Conservation (phyloP, 2,113 vertebrate genomes). For the Semnornis frantzii region DNA sequence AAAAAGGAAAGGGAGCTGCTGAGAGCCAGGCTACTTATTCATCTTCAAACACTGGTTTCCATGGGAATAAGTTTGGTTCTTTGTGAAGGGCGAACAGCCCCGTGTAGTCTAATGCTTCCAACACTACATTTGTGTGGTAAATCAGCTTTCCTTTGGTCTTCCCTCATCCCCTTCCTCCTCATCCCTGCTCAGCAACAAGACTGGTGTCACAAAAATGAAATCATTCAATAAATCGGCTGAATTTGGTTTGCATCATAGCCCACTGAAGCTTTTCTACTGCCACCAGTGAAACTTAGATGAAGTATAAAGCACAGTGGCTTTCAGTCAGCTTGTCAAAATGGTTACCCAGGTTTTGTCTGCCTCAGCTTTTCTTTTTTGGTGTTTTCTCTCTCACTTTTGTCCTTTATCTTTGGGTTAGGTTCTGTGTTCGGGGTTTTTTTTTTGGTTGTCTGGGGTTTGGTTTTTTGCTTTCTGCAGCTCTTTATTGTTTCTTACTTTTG, state of each 20-base stretch:
- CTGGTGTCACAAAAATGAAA: slow-evolving; percentile 47
- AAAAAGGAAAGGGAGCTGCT: slow-evolving; percentile 67
- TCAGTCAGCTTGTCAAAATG: neutral
- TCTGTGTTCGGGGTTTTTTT: neutral
- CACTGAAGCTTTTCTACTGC: slow-evolving; percentile 14
- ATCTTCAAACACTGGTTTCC: slow-evolving; percentile 67
- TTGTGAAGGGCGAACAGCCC: slow-evolving; percentile 57
- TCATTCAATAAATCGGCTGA: slow-evolving; percentile 38
- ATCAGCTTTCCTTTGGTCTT: slow-evolving; percentile 64
- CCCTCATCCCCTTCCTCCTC: neutral
- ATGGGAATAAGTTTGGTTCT: slow-evolving; percentile 75
- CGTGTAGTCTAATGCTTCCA: slow-evolving; percentile 40
- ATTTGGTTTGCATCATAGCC: slow-evolving; percentile 36
- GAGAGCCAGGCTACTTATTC: slow-evolving; percentile 64
- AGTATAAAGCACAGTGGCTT: slow-evolving; percentile 17
- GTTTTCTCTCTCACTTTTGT: neutral
- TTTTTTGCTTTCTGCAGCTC: neutral
- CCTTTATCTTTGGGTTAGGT: neutral
- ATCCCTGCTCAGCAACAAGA: slow-evolving; percentile 46
- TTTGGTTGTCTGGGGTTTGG: neutral
- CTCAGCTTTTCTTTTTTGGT: neutral
- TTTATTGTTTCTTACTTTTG: neutral
- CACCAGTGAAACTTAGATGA: slow-evolving; percentile 9
- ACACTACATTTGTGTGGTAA: slow-evolving; percentile 69
- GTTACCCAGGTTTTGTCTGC: neutral